Evolutionary conservation across 2,888 invertebrate genomes (phyloP).

Genomic region (Metellina segmentata): DNA sequence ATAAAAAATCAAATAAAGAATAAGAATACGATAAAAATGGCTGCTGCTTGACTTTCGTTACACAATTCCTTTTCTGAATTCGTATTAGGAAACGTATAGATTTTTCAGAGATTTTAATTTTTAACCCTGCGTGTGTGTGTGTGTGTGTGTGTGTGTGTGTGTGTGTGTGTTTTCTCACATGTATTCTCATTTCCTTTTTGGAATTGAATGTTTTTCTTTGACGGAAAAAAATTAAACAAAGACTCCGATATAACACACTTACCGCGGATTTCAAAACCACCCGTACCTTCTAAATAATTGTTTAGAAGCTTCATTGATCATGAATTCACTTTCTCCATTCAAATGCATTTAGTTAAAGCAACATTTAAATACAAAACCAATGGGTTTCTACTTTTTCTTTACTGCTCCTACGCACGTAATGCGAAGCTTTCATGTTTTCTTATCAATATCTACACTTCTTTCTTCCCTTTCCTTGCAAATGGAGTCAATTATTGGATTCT

Average conservation of each 20-base stretch:
- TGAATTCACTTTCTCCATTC: slow-evolving; percentile 31
- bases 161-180: too few species aligned
- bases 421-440: slow-evolving; percentile 21
- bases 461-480: not conserved
- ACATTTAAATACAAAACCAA: slow-evolving; percentile 28
- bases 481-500: slow-evolving; percentile 54
- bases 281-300: slow-evolving; percentile 36
- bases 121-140: too few species aligned
- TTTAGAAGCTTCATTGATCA: slow-evolving; percentile 45
- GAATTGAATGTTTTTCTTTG: not conserved
- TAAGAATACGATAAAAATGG: too few species aligned
- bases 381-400: not conserved
- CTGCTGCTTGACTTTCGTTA: too few species aligned
- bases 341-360: slow-evolving; percentile 6
- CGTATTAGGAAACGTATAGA: too few species aligned
- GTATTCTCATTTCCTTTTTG: too few species aligned
- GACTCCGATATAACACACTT: slow-evolving; percentile 10
- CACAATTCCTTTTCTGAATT: too few species aligned
- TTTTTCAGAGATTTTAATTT: too few species aligned
- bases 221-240: not conserved
- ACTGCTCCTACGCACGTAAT: not conserved
- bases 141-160: too few species aligned
- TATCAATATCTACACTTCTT: slow-evolving; percentile 17
- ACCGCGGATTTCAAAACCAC: not conserved
- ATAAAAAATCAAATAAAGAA: too few species aligned